Base-by-base conservation (phyloP, 2,888 invertebrate genomes). In the Euclidia mi region DNA sequence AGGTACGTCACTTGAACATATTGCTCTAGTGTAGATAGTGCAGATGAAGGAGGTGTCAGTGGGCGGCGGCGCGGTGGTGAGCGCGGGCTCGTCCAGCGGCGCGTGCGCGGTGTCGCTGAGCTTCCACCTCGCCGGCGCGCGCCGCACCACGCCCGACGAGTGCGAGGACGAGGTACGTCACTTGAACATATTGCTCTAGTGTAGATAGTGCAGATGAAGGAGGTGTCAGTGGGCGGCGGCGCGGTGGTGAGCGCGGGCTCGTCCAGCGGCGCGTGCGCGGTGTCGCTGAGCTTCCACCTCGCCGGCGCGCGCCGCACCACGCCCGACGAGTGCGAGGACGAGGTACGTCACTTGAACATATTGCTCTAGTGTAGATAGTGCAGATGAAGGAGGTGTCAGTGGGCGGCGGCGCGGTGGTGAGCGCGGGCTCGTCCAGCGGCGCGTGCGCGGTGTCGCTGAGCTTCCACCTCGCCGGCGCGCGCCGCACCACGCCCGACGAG, bases 121-220 rank as follows among this genome's bases (percentile, higher is more conserved):
- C 45, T 95, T 95, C 85, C 94, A 94, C 74, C 84, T 95, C 55
- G 94, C 94, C 15, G 94, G 92, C 56, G 94, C 93, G 35, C 80
- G 87, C 10, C 88, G 92, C 11, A 92, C 92, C 73, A 93, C 94
- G 50, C 94, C 94, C n/a, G 93, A 93, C 43, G 94, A 94, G 65
- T 91, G 91, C 69, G 94, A 93, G 57, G 94, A 93, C 25, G 94
- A 94, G 76, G 90, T 90, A 52, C n/a, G n/a, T n/a, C n/a, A n/a
- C n/a, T n/a, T n/a, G n/a, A n/a, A n/a, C n/a, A n/a, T n/a, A n/a
- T n/a, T n/a, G n/a, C n/a, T n/a, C n/a, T n/a, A n/a, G n/a, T 53
- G 3, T 73, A 98, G 98, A 97, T 99, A 81, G 98, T 98, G 10
- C 98, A 98, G 78, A 96, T 98, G 77, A 97, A 97, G 79, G 98